Conservation (phyloP, 2,797 vertebrate genomes). For the Pelochelys cantorii region DNA sequence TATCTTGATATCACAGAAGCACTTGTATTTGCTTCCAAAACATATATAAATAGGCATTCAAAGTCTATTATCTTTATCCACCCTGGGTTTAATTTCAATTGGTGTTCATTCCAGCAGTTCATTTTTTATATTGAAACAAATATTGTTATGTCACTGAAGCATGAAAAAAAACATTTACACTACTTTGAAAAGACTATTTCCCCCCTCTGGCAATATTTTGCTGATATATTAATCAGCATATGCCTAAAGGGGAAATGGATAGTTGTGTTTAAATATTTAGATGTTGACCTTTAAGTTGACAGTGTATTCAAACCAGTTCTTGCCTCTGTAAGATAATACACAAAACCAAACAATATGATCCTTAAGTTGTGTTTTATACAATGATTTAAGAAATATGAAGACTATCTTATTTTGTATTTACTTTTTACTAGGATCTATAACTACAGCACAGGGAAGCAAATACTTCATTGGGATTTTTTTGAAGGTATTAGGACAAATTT, state of each 20-base stretch:
- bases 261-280: neutral
- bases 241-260: neutral
- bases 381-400: neutral
- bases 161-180: constrained; percentile 10
- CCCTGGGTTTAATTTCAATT: neutral
- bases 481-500: no score
- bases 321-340: rapidly evolving
- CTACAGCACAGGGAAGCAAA: neutral
- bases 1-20: neutral
- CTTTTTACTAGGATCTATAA: rapidly evolving
- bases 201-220: neutral
- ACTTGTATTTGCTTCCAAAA: neutral
- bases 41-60: neutral
- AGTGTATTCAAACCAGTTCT: neutral
- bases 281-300: neutral
- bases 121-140: constrained; percentile 45
- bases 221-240: neutral
- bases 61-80: neutral
- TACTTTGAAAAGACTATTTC: neutral
- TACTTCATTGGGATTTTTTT: neutral
- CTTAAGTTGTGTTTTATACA: rapidly evolving
- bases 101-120: neutral
- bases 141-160: neutral
- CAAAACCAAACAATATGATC: neutral
- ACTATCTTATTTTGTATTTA: neutral